Conservation (phyloP, 2,888 invertebrate genomes). For the Hetaerina titia region DNA sequence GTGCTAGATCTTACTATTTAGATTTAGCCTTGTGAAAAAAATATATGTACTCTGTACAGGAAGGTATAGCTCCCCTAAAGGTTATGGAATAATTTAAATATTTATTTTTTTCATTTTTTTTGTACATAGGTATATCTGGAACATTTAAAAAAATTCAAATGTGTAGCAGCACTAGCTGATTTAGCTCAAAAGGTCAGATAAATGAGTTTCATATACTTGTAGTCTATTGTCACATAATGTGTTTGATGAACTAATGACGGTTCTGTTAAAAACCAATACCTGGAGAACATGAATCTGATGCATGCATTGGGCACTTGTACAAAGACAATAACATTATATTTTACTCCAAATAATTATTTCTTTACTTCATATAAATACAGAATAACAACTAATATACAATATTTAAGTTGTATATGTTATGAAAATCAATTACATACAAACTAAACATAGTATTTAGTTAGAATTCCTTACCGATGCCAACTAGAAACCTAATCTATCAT, state of each 20-base stretch:
- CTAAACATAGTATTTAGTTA: no score
- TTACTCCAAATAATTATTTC: no score
- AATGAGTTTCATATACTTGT: not conserved
- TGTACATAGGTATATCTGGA: not conserved
- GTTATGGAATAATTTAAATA: not conserved
- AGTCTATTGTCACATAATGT: not conserved
- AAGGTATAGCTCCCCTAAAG: no score
- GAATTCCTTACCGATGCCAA: no score
- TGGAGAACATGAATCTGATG: conserved; percentile 53
- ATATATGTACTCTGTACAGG: not conserved
- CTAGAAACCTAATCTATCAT: no score
- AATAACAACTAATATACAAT: no score
- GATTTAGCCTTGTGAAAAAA: not conserved
- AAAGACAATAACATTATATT: not conserved
- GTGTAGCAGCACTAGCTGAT: not conserved
- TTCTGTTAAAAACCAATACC: conserved; percentile 17
- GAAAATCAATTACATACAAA: no score
- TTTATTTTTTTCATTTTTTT: not conserved
- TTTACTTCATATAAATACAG: no score
- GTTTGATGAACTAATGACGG: conserved; percentile 47
- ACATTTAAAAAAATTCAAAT: not conserved
- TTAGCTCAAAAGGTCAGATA: not conserved
- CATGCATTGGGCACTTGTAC: conserved; percentile 29
- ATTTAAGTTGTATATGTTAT: no score
- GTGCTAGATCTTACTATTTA: not conserved